phyloP scores from a whole-genome alignment of 2,113 vertebrate genomes.

The Pelecanoides urinatrix region DNA sequence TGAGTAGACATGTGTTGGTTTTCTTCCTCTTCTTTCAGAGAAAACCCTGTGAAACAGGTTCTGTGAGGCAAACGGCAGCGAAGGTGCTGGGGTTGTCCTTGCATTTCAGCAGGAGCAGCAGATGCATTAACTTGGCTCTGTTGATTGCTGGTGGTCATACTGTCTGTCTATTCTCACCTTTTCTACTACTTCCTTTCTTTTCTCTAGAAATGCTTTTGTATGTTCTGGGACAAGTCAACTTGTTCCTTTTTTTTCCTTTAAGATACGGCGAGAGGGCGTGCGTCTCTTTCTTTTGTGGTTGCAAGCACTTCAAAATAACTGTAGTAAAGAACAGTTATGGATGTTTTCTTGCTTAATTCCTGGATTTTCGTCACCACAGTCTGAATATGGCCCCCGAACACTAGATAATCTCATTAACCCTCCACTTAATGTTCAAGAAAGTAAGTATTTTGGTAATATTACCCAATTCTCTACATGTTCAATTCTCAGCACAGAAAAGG shows the following conservation, averaged over 20 bases:
- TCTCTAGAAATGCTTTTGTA: not conserved
- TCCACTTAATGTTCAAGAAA: conserved; percentile 89
- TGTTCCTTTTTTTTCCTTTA: not conserved
- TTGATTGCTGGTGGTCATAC: not conserved
- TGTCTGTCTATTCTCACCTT: not conserved
- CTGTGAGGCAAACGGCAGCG: not conserved
- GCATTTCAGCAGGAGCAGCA: not conserved
- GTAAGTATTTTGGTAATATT: conserved; percentile 74
- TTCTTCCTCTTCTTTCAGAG: not conserved
- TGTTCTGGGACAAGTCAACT: not conserved
- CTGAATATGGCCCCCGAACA: conserved; percentile 87
- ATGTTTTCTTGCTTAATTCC: conserved; percentile 98
- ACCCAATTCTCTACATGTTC: not conserved
- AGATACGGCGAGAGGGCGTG: conserved; percentile 97
- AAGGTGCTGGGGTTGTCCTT: not conserved
- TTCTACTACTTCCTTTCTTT: not conserved
- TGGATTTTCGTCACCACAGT: conserved; percentile 91
- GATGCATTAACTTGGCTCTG: not conserved
- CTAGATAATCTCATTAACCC: conserved; percentile 96
- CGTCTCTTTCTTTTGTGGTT: conserved; percentile 97
- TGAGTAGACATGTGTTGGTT: not conserved
- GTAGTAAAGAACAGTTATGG: conserved; percentile 92
- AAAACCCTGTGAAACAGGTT: not conserved
- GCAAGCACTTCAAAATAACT: conserved; percentile 94
- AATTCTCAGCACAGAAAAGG: not conserved